Conservation (phyloP, 2,113 vertebrate species). For the Caracal caracal region DNA sequence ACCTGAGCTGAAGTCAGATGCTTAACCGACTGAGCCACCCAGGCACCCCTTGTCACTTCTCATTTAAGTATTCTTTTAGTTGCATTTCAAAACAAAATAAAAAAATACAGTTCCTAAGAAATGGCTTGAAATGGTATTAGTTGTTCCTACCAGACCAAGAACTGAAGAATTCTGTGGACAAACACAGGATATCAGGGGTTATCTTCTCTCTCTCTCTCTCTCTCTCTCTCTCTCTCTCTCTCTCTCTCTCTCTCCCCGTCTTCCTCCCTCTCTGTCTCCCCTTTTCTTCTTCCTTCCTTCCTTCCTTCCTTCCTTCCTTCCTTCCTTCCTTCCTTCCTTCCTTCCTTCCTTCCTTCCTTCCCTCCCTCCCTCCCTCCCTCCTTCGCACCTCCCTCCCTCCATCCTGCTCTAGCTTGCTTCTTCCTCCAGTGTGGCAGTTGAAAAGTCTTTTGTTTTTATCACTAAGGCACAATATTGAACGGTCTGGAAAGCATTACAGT, state of each 20-base stretch:
- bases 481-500: slow-evolving; percentile 35
- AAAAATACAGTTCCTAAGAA: neutral
- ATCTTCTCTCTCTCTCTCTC: neutral
- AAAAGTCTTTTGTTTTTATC: slow-evolving; percentile 43
- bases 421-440: neutral
- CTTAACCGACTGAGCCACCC: neutral
- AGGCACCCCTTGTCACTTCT: neutral
- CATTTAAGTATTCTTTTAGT: neutral
- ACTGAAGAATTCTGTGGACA: neutral
- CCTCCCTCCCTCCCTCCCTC: neutral
- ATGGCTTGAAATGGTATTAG: neutral
- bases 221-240: neutral
- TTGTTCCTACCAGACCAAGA: neutral
- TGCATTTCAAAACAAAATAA: neutral
- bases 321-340: neutral
- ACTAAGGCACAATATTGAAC: slow-evolving; percentile 47
- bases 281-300: too few species aligned
- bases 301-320: too few species aligned
- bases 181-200: neutral
- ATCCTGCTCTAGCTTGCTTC: neutral
- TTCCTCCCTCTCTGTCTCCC: too few species aligned
- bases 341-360: neutral
- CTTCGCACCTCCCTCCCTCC: fast-evolving
- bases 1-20: neutral
- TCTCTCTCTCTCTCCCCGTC: too few species aligned